Conservation (phyloP, 2,888 invertebrate species). For the Ptilodon capucinus region DNA sequence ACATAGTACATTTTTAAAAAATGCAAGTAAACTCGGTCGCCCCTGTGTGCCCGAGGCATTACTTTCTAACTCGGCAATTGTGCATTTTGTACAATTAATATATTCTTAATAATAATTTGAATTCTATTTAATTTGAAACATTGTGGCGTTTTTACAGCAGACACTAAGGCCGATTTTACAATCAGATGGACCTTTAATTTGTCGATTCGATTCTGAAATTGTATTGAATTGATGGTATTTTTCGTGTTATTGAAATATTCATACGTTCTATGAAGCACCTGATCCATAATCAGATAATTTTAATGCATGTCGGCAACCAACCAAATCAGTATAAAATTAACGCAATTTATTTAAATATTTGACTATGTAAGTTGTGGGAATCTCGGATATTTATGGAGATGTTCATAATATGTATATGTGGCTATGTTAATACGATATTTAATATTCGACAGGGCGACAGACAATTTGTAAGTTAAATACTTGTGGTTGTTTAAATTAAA, state of each 20-base stretch:
- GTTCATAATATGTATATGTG: no score
- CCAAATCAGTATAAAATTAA: background rate
- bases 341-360: background rate
- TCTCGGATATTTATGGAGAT: no score
- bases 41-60: no score
- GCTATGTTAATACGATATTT: background rate
- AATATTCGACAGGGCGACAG: background rate
- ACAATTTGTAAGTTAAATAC: background rate
- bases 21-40: no score
- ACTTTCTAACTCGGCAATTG: slow-evolving; percentile 38
- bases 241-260: no score
- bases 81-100: slow-evolving; percentile 16
- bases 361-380: background rate
- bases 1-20: no score
- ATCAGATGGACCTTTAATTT: no score
- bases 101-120: background rate
- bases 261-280: no score
- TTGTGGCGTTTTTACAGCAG: background rate
- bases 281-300: background rate
- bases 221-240: no score
- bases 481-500: background rate
- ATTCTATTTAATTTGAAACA: background rate
- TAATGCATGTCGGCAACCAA: background rate
- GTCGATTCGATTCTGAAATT: no score
- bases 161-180: no score